Percentiles rank a stretch among this genome's conserved stretches.
These are phyloP conservation scores for Tragelaphus buxtoni DNA, from an alignment of 2,113 vertebrate species.

Conservation along the genomic window DNA sequence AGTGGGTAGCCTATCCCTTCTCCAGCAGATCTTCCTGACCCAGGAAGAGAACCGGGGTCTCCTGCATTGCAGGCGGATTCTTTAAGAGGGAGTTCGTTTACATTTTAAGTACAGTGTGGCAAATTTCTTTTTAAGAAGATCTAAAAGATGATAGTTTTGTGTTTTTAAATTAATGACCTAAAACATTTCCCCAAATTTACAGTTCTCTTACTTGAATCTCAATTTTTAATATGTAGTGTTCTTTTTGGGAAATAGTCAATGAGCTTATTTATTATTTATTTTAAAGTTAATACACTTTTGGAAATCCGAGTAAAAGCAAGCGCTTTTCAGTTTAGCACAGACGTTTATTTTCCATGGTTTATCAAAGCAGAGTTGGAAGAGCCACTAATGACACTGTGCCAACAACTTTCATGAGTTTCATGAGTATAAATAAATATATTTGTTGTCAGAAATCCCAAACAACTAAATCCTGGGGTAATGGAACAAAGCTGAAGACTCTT, in stretches of 20 bases:
- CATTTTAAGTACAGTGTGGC: not conserved
- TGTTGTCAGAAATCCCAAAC: slow-evolving; percentile 35
- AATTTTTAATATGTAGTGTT: not conserved
- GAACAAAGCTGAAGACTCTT: slow-evolving; percentile 30
- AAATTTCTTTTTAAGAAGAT: not conserved
- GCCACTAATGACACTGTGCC: not conserved
- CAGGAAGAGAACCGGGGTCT: not conserved
- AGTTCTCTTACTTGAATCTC: not conserved
- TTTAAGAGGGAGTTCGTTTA: not conserved
- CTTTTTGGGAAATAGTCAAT: not conserved
- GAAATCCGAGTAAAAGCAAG: slow-evolving; percentile 34
- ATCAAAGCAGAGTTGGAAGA: slow-evolving; percentile 28
- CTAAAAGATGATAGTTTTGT: not conserved
- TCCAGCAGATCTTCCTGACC: not conserved
- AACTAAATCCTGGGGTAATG: slow-evolving; percentile 33
- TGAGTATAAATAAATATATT: slow-evolving; percentile 17
- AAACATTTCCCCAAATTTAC: not conserved
- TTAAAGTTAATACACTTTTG: slow-evolving; percentile 35
- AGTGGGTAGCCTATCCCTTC: not conserved
- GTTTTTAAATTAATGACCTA: not conserved
- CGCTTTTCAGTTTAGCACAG: not conserved
- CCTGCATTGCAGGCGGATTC: not conserved
- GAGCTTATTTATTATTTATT: slow-evolving; percentile 24
- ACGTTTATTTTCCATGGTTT: slow-evolving; percentile 51
- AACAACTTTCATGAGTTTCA: not conserved